phyloP scores from a whole-genome alignment of 1,140 invertebrate genomes.

The Halictus rubicundus region DNA sequence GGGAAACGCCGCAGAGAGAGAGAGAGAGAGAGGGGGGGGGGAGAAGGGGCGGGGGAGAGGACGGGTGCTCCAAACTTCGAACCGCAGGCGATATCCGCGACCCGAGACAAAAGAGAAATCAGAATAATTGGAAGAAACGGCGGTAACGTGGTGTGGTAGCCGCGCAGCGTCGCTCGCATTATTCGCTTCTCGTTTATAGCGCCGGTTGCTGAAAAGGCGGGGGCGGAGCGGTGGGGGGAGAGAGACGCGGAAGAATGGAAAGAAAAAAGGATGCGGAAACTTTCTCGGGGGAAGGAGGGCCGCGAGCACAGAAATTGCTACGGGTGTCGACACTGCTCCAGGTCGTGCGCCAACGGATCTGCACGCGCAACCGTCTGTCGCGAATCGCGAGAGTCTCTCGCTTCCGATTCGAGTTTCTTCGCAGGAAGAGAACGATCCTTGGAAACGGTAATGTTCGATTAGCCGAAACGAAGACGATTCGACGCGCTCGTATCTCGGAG shows the following conservation, averaged over 20 bases:
- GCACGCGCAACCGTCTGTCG: constrained; percentile 25
- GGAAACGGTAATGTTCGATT: too few species aligned
- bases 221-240: too few species aligned
- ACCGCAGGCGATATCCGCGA: background rate
- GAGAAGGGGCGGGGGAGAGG: background rate
- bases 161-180: too few species aligned
- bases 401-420: too few species aligned
- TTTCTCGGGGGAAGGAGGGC: background rate
- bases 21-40: too few species aligned
- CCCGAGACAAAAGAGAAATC: constrained; percentile 14
- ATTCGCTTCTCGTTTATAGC: background rate
- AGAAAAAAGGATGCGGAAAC: background rate
- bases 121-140: background rate
- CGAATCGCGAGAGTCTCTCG: background rate
- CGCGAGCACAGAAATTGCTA: constrained; percentile 11
- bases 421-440: too few species aligned
- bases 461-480: too few species aligned
- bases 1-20: background rate
- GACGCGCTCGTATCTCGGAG: too few species aligned
- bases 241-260: background rate
- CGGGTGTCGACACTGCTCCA: constrained; percentile 20
- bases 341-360: constrained; percentile 2
- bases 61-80: background rate
- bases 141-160: background rate
- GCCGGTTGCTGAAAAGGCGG: background rate